These are phyloP conservation scores for Myiotriccus ornatus DNA, from an alignment of 2,797 vertebrate species.

Conservation along the genomic window DNA sequence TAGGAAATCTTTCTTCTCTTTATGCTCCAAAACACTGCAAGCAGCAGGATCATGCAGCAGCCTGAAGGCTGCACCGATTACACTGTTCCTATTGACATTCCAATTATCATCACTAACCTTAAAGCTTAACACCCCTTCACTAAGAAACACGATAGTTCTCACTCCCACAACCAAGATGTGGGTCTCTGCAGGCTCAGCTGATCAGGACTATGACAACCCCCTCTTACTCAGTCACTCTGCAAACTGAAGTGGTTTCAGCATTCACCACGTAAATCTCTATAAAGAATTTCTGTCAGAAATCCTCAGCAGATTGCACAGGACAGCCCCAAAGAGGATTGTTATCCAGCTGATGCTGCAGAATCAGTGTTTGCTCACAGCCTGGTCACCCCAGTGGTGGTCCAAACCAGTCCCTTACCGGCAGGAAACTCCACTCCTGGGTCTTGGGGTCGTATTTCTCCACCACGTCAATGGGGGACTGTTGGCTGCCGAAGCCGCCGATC, in stretches of 20 bases:
- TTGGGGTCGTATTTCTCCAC: conserved; percentile 99
- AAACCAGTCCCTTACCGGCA: conserved; percentile 83
- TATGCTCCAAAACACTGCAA: not conserved
- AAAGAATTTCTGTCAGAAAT: not conserved
- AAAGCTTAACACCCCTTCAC: not conserved
- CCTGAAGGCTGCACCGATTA: not conserved
- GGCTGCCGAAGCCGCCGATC: conserved; percentile 96
- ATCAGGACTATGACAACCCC: not conserved
- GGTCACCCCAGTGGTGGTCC: not conserved
- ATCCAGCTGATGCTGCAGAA: not conserved
- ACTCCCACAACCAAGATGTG: conserved; percentile 7
- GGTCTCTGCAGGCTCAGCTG: conserved; percentile 28
- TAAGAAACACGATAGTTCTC: not conserved
- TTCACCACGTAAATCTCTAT: not conserved
- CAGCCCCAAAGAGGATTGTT: not conserved
- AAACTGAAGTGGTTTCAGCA: not conserved
- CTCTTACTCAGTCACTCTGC: not conserved
- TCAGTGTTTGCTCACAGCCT: not conserved
- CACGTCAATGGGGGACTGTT: conserved; percentile 96
- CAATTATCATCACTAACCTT: conserved; percentile 7
- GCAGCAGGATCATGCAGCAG: not conserved
- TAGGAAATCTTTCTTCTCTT: not conserved
- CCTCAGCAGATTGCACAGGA: not conserved
- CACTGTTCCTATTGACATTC: not conserved
- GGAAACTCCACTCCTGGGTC: conserved; percentile 95